Percentiles rank a stretch among this genome's conserved stretches.
Evolutionary conservation across 2,888 invertebrate genomes (phyloP).

Genomic region (Torymus auratus): DNA sequence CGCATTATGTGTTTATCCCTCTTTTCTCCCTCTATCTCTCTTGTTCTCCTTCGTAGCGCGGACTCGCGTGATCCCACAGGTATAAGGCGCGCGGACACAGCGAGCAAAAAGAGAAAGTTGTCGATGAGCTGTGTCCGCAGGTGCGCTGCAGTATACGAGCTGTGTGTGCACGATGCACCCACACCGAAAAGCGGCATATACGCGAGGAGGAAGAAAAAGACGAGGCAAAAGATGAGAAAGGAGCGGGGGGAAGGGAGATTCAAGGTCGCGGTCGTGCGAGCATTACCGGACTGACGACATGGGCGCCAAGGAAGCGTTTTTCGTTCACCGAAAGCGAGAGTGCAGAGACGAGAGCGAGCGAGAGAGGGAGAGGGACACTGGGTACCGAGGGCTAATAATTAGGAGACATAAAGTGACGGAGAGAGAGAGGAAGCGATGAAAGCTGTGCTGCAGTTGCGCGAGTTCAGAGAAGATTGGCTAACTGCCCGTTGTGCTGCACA

Average conservation of each 20-base stretch:
- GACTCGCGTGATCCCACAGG: conserved; percentile 16
- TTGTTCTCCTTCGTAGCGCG: conserved; percentile 21
- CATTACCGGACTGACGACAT: neutral
- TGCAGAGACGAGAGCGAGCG: conserved; percentile 1
- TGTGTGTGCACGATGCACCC: too few species aligned
- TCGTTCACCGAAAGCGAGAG: conserved; percentile 35
- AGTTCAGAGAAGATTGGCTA: conserved; percentile 62
- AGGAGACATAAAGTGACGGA: conserved; percentile 70
- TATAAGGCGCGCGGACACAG: conserved; percentile 13
- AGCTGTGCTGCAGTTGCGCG: neutral
- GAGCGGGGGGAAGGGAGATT: conserved; percentile 43
- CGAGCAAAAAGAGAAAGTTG: conserved; percentile 23
- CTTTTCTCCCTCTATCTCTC: conserved; percentile 41
- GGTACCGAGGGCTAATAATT: conserved; percentile 72
- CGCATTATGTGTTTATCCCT: conserved; percentile 73
- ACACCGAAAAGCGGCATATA: conserved; percentile 4
- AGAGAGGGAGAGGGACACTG: conserved; percentile 45
- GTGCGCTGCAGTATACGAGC: too few species aligned
- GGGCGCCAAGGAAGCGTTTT: conserved; percentile 28
- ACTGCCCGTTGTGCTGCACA: conserved; percentile 46
- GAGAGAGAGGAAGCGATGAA: neutral
- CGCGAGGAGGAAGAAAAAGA: neutral
- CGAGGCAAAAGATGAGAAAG: conserved; percentile 44
- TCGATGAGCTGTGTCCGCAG: too few species aligned
- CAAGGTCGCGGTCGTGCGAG: conserved; percentile 27